Percentiles rank a stretch among this genome's conserved stretches.
Conservation (phyloP, 2,888 invertebrate species). For the Melipona bicolor region DNA sequence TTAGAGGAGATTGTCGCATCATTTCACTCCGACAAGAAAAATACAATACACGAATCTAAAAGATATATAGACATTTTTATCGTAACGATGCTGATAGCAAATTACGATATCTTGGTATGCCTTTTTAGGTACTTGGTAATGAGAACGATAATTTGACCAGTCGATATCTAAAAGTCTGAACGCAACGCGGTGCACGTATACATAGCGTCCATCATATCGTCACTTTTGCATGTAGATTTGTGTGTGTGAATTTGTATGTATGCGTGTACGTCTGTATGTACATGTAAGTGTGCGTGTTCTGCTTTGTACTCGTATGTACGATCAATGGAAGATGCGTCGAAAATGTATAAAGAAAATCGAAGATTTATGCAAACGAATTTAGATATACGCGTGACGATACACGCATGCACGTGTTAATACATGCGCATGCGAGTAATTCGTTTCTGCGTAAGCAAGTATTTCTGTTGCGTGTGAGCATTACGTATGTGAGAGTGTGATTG, state of each 20-base stretch:
- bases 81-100: slow-evolving; percentile 40
- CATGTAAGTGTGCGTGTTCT: not conserved
- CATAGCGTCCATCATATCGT: slow-evolving; percentile 13
- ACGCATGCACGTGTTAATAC: not conserved
- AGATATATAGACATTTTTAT: slow-evolving; percentile 8
- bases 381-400: slow-evolving; percentile 23
- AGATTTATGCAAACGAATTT: slow-evolving; percentile 40
- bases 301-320: slow-evolving; percentile 1
- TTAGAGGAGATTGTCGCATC: slow-evolving; percentile 4
- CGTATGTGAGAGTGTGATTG: slow-evolving; percentile 25
- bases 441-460: not conserved
- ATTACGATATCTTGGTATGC: slow-evolving; percentile 69
- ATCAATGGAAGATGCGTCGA: slow-evolving; percentile 32
- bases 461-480: slow-evolving; percentile 27
- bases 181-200: slow-evolving; percentile 69
- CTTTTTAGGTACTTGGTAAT: slow-evolving; percentile 77
- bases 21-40: slow-evolving; percentile 35
- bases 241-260: not conserved
- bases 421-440: not conserved
- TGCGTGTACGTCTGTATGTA: slow-evolving; percentile 1
- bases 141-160: slow-evolving; percentile 75
- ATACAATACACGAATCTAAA: slow-evolving; percentile 22
- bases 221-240: not conserved
- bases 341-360: slow-evolving; percentile 27
- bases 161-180: slow-evolving; percentile 73